A percentile compares a stretch with the other conserved stretches of the same genome.
phyloP scores from a whole-genome alignment of 2,888 invertebrate genomes.

The Tethea ocularis region DNA sequence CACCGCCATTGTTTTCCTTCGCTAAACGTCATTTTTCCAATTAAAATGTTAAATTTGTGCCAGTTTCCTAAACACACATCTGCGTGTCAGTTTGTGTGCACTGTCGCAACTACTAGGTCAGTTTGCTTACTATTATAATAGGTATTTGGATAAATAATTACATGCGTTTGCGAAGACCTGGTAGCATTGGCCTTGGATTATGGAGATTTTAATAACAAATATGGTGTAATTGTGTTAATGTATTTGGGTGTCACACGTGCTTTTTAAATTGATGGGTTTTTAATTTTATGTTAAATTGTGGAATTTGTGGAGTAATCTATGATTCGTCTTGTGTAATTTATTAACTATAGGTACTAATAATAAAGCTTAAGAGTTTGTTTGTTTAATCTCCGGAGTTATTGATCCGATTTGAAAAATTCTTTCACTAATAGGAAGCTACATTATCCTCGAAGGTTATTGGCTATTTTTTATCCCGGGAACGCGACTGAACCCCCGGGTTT shows the following conservation, averaged over 20 bases:
- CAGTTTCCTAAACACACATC: background rate
- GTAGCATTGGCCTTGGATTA: slow-evolving; percentile 1
- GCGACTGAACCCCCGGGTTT: no score
- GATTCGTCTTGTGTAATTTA: no score
- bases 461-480: no score
- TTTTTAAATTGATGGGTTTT: background rate
- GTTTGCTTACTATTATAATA: background rate
- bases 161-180: background rate
- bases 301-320: no score
- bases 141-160: slow-evolving; percentile 1
- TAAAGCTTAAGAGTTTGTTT: no score
- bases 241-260: background rate
- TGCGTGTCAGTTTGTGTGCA: background rate
- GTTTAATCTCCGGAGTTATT: no score
- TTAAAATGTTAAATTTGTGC: slow-evolving; percentile 1
- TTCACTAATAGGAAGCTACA: no score
- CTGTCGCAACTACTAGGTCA: slow-evolving; percentile 1
- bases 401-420: no score
- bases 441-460: no score
- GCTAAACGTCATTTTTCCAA: background rate
- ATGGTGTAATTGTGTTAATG: background rate
- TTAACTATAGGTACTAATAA: no score
- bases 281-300: background rate
- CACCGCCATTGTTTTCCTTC: background rate
- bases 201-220: background rate